phyloP scores from a whole-genome alignment of 2,797 vertebrate genomes.

The Cyclura pinguis region DNA sequence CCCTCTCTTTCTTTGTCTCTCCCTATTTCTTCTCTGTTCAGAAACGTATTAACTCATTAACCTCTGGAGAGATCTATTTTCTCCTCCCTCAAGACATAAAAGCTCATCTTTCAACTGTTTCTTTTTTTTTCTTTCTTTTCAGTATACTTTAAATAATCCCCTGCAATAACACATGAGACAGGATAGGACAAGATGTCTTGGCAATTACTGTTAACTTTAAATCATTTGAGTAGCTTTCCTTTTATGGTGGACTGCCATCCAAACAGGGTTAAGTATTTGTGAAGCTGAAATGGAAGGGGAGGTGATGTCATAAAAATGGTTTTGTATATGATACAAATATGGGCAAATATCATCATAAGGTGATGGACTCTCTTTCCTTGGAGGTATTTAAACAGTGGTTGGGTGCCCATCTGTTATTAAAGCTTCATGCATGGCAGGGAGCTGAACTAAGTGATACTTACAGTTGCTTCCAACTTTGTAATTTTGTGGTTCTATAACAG shows the following conservation, averaged over 20 bases:
- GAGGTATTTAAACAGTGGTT: too few relatives aligned
- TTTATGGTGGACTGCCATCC: neutral
- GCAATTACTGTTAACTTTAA: neutral
- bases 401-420: too few relatives aligned
- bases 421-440: too few relatives aligned
- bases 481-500: too few relatives aligned
- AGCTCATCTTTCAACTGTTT: neutral
- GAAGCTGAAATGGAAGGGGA: neutral
- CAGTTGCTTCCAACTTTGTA: too few relatives aligned
- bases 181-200: neutral
- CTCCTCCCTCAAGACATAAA: neutral
- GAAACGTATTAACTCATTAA: conserved; percentile 25
- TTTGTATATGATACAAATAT: too few relatives aligned
- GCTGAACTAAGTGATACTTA: too few relatives aligned
- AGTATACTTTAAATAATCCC: neutral
- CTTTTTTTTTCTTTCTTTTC: neutral
- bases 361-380: too few relatives aligned
- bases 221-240: neutral
- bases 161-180: neutral
- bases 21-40: neutral
- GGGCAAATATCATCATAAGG: too few relatives aligned
- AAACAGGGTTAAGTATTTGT: neutral
- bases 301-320: too few relatives aligned
- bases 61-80: conserved; percentile 21
- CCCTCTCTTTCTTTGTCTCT: neutral